phyloP scores from a whole-genome alignment of 1,140 invertebrate genomes.

The Euschistus heros region DNA sequence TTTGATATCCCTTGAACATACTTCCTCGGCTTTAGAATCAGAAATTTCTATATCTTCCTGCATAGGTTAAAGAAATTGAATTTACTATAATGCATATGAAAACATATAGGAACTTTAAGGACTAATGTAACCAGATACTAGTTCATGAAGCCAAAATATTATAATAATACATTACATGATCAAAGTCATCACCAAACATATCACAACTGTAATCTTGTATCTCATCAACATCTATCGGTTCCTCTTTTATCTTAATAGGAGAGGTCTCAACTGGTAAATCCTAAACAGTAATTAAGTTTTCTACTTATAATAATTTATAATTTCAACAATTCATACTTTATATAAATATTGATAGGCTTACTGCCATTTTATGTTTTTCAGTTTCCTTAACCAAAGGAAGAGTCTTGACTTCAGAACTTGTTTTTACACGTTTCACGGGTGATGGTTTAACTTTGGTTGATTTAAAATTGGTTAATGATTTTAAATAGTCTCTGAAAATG shows the following conservation, averaged over 20 bases:
- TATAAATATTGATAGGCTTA: no score
- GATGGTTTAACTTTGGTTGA: slow-evolving; percentile 11
- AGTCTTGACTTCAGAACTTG: no score
- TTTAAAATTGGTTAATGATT: slow-evolving; percentile 22
- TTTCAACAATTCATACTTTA: no score
- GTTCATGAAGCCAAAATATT: no score
- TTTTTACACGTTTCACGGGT: no score
- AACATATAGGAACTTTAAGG: not conserved
- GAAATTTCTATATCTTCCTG: no score
- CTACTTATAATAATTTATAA: no score
- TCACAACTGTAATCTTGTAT: slow-evolving; percentile 12
- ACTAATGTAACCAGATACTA: not conserved
- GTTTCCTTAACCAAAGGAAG: no score
- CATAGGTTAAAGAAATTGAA: not conserved
- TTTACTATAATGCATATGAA: not conserved
- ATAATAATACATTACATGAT: slow-evolving; percentile 18
- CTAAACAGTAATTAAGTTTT: no score
- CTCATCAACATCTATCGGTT: slow-evolving; percentile 23
- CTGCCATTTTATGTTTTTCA: no score
- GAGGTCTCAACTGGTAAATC: not conserved
- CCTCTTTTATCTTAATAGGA: slow-evolving; percentile 25
- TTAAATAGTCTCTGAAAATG: slow-evolving; percentile 26
- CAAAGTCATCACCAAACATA: slow-evolving; percentile 17
- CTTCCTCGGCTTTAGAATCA: no score
- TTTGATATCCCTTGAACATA: no score